Base-by-base conservation (phyloP, 2,888 invertebrate genomes). In the Stegana nigrithorax region DNA sequence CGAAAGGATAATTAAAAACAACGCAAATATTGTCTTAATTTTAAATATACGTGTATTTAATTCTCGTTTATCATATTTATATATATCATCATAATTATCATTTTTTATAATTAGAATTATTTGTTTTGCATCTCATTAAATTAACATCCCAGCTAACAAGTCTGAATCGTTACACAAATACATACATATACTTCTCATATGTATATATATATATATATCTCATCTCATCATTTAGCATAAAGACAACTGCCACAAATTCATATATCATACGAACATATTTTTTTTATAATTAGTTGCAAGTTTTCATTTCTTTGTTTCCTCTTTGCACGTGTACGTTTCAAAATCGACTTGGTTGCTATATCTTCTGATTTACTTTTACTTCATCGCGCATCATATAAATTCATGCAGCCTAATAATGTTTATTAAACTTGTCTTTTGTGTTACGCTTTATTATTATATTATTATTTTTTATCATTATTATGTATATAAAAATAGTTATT, bases 1-100 rank as follows among this genome's bases (percentile, higher is more conserved):
- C n/a, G n/a, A n/a, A n/a, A 39, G 42, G 50, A 44, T 51, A 62
- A 29, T 45, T 60, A 51, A 51, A 60, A 65, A 70, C 59, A 50
- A 59, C 23, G 66, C 7, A 59, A 67, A 64, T 60, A 60, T 29
- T 67, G 64, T 27, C 64, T 63, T 62, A 59, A 71, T 67, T 67
- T 69, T 66, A 57, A 73, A 67, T 76, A 65, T 72, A 67, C 73
- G 74, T 78, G 68, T 75, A 75, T 76, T 79, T 77, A 75, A 76
- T 73, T 75, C 72, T 78, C 67, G 58, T 73, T 71, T 72, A 80
- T 78, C 67, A 71, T 78, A 70, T 75, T 51, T 53, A 69, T 73
- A 79, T 73, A 79, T 66, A 75, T 73, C 72, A 68, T 75, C 68
- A 71, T 71, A 63, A 64, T 73, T 65, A 73, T 71, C 71, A 73